Evolutionary conservation across 1,140 invertebrate species (phyloP).

Genomic region (Lepidotrigona ventralis): DNA sequence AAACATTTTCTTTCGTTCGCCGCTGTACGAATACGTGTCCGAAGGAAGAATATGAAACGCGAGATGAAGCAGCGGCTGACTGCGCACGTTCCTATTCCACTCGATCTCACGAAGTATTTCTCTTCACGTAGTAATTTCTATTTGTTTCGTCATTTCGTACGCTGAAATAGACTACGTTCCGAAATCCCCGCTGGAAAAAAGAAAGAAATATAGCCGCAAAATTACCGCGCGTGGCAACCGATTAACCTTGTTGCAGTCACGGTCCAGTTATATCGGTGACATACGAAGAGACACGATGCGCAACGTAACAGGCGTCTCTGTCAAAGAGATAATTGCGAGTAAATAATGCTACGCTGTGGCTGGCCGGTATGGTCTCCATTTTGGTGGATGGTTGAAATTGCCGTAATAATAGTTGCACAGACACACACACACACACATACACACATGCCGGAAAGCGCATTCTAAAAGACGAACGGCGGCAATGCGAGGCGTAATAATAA

Average conservation of each 20-base stretch:
- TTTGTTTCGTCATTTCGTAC: not conserved
- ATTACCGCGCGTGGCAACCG: not conserved
- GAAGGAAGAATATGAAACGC: too few species aligned
- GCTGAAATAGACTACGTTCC: not conserved
- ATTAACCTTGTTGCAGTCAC: slow-evolving; percentile 21
- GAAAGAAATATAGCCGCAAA: not conserved
- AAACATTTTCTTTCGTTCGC: too few species aligned
- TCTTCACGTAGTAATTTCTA: not conserved
- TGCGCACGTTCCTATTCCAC: not conserved
- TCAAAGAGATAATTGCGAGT: slow-evolving; percentile 50
- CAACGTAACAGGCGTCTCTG: slow-evolving; percentile 5
- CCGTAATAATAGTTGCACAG: slow-evolving; percentile 39
- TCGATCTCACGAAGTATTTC: not conserved
- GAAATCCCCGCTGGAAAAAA: not conserved
- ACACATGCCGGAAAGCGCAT: not conserved
- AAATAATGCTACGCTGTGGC: slow-evolving; percentile 41
- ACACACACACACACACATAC: not conserved
- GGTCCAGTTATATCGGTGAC: slow-evolving; percentile 9
- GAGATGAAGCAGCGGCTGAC: not conserved
- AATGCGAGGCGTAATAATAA: slow-evolving; percentile 27
- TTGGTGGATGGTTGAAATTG: slow-evolving; percentile 30
- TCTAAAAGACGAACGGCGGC: slow-evolving; percentile 13
- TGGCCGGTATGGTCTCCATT: slow-evolving; percentile 13
- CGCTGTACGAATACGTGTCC: too few species aligned
- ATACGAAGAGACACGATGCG: slow-evolving; percentile 1